phyloP scores from a whole-genome alignment of 2,113 vertebrate species.

The Phrynocephalus versicolor region DNA sequence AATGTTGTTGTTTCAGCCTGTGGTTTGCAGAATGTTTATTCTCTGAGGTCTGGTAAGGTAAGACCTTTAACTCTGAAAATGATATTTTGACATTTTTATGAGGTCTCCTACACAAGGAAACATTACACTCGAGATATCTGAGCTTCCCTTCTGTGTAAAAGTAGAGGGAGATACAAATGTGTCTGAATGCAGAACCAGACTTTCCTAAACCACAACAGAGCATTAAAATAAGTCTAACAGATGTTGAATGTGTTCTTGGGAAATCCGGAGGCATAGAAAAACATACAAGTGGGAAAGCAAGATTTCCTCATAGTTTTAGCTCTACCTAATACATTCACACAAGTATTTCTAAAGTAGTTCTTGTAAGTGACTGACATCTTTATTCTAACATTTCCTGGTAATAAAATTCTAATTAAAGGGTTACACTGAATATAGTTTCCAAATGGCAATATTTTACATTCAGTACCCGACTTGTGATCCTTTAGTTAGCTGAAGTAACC shows the following conservation, averaged over 20 bases:
- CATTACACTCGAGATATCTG: fast-evolving
- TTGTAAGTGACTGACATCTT: not conserved
- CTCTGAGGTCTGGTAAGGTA: slow-evolving; percentile 4
- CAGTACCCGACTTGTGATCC: not conserved
- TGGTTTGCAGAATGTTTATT: not conserved
- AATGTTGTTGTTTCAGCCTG: not conserved
- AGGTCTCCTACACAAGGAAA: not conserved
- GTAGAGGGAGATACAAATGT: not conserved
- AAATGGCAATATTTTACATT: not conserved
- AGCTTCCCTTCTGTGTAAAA: not conserved
- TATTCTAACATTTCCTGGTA: not conserved
- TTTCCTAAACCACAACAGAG: slow-evolving; percentile 17
- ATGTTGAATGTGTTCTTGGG: slow-evolving; percentile 26
- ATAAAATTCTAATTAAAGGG: slow-evolving; percentile 8
- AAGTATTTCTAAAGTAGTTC: fast-evolving
- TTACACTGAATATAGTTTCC: not conserved
- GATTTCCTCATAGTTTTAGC: not conserved
- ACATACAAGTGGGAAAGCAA: not conserved
- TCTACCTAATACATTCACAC: slow-evolving; percentile 1
- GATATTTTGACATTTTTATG: not conserved
- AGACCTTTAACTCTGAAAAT: not conserved
- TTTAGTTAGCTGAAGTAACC: too few relatives aligned
- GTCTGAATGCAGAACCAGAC: not conserved
- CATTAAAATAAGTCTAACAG: slow-evolving; percentile 33
- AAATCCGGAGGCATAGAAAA: slow-evolving; percentile 4